Evolutionary conservation across 2,888 invertebrate species (phyloP).

Genomic region (Hypolimnas misippus): DNA sequence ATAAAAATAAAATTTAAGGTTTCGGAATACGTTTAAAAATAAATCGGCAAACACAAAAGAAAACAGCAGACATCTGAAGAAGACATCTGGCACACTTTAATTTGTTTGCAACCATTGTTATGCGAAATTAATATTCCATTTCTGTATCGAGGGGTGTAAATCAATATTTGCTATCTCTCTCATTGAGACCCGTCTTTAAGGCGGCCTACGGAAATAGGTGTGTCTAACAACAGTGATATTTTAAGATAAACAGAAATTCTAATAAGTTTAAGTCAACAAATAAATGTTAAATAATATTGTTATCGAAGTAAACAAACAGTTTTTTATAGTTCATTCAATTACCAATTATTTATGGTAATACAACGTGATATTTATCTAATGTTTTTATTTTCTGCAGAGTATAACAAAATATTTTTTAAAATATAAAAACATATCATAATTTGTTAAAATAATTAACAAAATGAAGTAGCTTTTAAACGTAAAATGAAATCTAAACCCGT

Average conservation of each 20-base stretch:
- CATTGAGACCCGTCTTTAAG: constrained; percentile 41
- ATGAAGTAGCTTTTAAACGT: neutral
- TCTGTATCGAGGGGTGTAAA: constrained; percentile 77
- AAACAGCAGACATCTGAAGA: constrained; percentile 68
- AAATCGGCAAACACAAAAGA: constrained; percentile 68
- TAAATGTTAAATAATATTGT: neutral
- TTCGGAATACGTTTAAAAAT: constrained; percentile 57
- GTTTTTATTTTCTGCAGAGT: too few relatives aligned
- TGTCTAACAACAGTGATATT: constrained; percentile 21
- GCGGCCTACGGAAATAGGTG: constrained; percentile 32
- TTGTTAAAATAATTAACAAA: neutral
- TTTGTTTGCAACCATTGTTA: constrained; percentile 81
- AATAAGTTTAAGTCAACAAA: constrained; percentile 7
- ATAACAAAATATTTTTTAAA: too few relatives aligned
- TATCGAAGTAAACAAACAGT: neutral
- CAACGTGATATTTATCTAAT: too few relatives aligned
- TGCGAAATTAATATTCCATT: constrained; percentile 83
- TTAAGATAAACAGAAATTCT: constrained; percentile 8
- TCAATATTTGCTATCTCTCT: constrained; percentile 76
- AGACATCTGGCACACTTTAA: constrained; percentile 82
- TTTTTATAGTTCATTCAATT: too few relatives aligned
- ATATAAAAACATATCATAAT: too few relatives aligned
- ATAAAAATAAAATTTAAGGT: neutral
- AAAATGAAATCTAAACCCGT: constrained; percentile 17
- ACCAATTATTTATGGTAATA: too few relatives aligned